Base-by-base conservation (phyloP, 37 sponge, comb jelly and placozoan species). In the Geodia barretti region DNA sequence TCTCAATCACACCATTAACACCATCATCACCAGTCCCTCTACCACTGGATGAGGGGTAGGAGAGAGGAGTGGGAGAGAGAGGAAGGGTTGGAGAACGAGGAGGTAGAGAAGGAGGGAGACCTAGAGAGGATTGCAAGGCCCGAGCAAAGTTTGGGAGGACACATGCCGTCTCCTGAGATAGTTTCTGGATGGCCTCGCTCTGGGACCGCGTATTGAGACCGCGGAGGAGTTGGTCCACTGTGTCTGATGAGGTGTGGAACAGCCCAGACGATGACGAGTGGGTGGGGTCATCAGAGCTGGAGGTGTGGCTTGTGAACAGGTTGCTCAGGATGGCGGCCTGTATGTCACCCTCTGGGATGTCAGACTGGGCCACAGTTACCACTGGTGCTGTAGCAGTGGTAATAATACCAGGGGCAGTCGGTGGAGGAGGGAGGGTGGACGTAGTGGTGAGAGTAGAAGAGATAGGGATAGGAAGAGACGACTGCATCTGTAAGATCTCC, bases 61-160 rank as follows among this genome's bases (percentile, higher is more conserved):
- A n/a, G n/a, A n/a, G n/a, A n/a, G n/a, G n/a, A n/a, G n/a, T n/a
- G n/a, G n/a, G n/a, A n/a, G 14, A 11, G 14, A 20, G 68, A n/a
- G 68, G 68, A 9, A 24, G n/a, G 8, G 11, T 67, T 32, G 37
- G 20, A 66, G 68, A 66, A 11, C 20, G n/a, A n/a, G n/a, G n/a
- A n/a, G n/a, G n/a, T n/a, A n/a, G n/a, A n/a, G n/a, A n/a, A n/a
- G n/a, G n/a, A n/a, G n/a, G n/a, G n/a, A n/a, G n/a, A n/a, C n/a
- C n/a, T n/a, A 28, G 35, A 68, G 69, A 68, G 3, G 3, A 2
- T 21, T 32, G 35, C 28, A 82, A 26, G 2, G 83, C 83, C 30
- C 36, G 59, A 63, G 83, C 83, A 82, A 82, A 82, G 73, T 43
- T 82, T 38, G 83, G 83, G 31, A 82, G 39, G 29, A 82, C 83